These are phyloP conservation scores for Enteromius fasciolatus DNA, from an alignment of 2,797 vertebrate species.

Conservation along the genomic window DNA sequence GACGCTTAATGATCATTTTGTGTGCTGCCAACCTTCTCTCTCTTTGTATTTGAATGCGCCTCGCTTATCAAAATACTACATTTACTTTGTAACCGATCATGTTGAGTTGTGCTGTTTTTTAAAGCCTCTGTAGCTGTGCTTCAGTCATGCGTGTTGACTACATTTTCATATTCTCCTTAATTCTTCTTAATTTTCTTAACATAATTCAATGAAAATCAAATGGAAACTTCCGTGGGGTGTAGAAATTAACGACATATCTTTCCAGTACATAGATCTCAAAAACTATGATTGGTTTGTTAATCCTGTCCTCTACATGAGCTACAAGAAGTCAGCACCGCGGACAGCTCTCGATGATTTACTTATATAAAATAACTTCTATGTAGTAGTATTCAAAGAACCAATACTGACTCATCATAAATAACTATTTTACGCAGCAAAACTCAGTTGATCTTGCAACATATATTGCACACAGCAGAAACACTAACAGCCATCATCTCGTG, in stretches of 20 bases:
- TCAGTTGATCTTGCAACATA: background rate
- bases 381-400: background rate
- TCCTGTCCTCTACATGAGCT: background rate
- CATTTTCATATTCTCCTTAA: conserved; percentile 2
- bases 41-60: conserved; percentile 7
- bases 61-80: background rate
- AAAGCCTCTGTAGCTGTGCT: background rate
- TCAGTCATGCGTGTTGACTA: background rate
- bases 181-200: background rate
- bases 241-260: background rate
- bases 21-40: background rate
- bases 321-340: conserved; percentile 45
- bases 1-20: conserved; percentile 12
- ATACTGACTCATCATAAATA: background rate
- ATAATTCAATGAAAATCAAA: background rate
- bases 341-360: conserved; percentile 25
- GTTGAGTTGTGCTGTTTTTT: background rate
- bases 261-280: background rate
- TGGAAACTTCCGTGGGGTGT: background rate
- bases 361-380: background rate
- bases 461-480: conserved; percentile 57
- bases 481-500: conserved; percentile 65
- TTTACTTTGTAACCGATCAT: background rate
- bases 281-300: background rate
- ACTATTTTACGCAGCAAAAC: background rate